Evolutionary conservation across 2,888 invertebrate species (phyloP), one percentile per base, ranked within the genome.

Genomic region (Trachelus tabidus): DNA sequence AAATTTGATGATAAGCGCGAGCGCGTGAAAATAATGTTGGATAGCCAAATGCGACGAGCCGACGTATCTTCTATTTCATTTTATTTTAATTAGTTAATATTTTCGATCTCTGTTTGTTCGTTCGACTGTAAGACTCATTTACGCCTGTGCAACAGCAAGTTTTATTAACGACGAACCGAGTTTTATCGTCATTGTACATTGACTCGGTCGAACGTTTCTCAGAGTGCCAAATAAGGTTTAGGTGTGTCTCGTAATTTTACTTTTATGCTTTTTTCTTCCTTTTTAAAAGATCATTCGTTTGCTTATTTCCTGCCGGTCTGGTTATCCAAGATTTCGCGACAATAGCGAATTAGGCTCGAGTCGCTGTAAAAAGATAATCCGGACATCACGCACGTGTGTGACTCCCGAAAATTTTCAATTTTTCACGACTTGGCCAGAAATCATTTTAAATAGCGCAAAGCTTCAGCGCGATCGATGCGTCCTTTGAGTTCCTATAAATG

Each of bases 161-260:
- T 56, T 56, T 23, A 23, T 23, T 23, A 56, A 56, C 23, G 56
- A 23, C 23, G 56, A 56, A 23, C 76, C 40, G 73, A 79, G 73
- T 40, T 71, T 23, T 1, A 33, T 71, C 71, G 12, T 71, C 12
- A 71, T 6, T 71, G 68, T 76, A n/a, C 56, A 79, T 75, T 81
- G 81, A 81, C 78, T 81, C 79, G 79, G 82, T 76, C 83, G 82
- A 82, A 81, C 79, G 80, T 88, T 90, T 91, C 90, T 90, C 91
- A 90, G 87, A 90, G 91, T 91, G 91, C 91, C 91, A 91, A 91
- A 91, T 86, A 87, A 81, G 80, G 82, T 81, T 73, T 68, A 76
- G 31, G 73, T 34, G 56, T 81, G 77, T 77, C 79, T 56, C 76
- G 76, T 76, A 73, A 33, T 34, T 73, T 73, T 31, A 73, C 76